phyloP scores from a whole-genome alignment of 2,113 vertebrate genomes.

The Gyps fulvus region DNA sequence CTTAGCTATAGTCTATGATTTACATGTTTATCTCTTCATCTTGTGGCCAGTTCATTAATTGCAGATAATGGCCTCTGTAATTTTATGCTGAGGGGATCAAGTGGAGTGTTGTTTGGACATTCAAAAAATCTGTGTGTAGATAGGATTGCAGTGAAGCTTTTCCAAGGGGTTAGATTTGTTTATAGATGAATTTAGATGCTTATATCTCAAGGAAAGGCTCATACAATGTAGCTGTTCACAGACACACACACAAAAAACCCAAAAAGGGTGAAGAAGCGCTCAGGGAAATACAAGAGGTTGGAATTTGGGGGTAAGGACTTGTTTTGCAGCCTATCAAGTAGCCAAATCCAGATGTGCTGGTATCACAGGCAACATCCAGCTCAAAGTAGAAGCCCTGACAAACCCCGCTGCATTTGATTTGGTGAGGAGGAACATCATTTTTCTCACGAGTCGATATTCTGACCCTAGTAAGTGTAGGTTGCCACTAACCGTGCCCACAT shows the following conservation, averaged over 20 bases:
- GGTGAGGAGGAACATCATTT: not conserved
- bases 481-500: not conserved
- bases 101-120: not conserved
- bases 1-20: not conserved
- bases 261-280: not conserved
- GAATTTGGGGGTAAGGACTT: not conserved
- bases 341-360: not conserved
- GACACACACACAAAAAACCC: too few species aligned
- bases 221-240: not conserved
- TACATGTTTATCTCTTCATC: not conserved
- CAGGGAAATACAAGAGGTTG: not conserved
- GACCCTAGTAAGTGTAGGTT: not conserved
- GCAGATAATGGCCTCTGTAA: not conserved
- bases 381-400: not conserved
- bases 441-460: not conserved
- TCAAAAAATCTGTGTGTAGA: not conserved
- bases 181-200: not conserved
- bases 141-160: not conserved
- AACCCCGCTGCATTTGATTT: not conserved
- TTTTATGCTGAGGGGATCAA: not conserved
- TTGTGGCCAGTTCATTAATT: not conserved
- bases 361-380: not conserved
- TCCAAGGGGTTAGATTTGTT: not conserved
- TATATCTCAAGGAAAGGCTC: not conserved
- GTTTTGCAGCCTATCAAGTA: not conserved